Percentiles rank a stretch among this genome's conserved stretches.
Conservation (phyloP, 2,888 invertebrate genomes). For the Euzetes globulus region DNA sequence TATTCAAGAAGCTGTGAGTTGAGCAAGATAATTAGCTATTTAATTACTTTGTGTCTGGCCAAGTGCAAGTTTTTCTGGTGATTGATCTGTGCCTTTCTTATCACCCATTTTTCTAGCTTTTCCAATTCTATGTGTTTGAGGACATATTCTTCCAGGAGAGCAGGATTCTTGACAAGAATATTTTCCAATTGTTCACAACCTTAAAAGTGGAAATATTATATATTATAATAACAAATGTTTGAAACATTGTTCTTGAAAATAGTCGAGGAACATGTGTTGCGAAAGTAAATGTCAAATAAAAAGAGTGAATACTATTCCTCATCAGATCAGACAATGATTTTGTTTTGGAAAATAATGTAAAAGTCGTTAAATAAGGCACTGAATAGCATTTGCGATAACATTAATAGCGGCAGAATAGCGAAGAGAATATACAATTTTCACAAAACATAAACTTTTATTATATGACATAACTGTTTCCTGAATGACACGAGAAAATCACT, state of each 20-base stretch:
- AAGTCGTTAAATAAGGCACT: no score
- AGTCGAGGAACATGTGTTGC: no score
- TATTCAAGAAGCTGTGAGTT: neutral
- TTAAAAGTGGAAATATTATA: neutral
- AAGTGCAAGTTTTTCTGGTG: neutral
- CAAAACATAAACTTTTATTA: conserved; percentile 4
- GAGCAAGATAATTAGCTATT: no score
- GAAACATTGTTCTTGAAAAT: no score
- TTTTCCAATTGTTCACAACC: conserved; percentile 35
- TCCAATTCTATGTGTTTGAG: conserved; percentile 58
- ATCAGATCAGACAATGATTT: no score
- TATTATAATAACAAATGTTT: no score
- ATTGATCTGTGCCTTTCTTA: conserved; percentile 51
- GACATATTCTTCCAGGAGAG: conserved; percentile 60
- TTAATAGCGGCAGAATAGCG: neutral
- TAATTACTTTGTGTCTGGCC: neutral
- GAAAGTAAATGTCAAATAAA: no score
- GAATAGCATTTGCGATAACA: no score
- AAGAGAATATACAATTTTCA: neutral
- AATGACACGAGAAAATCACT: neutral
- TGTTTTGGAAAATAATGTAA: no score
- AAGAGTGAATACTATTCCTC: no score
- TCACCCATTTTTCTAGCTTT: conserved; percentile 60
- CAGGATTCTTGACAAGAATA: conserved; percentile 55
- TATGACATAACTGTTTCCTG: conserved; percentile 1